Conservation (phyloP, 2,797 vertebrate species). For the Euthynnus affinis region DNA sequence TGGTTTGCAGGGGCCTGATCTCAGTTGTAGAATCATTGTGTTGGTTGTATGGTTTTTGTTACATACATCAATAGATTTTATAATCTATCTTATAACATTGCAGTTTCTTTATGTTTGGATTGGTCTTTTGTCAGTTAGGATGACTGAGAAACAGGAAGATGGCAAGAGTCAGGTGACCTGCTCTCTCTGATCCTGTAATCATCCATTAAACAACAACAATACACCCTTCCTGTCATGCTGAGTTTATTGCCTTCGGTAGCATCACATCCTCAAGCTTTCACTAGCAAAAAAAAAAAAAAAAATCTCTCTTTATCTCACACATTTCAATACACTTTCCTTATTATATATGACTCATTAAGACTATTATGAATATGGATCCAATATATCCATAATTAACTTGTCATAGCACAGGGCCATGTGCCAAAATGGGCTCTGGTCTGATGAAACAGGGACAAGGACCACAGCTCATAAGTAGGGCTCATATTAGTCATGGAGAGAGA, state of each 20-base stretch:
- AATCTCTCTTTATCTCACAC: not conserved
- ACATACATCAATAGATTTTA: not conserved
- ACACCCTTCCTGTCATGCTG: conserved; percentile 16
- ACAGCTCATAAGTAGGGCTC: conserved; percentile 38
- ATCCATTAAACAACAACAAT: conserved; percentile 26
- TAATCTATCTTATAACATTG: too few species aligned
- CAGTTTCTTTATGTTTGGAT: not conserved
- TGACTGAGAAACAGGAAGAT: not conserved
- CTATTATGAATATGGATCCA: conserved; percentile 45
- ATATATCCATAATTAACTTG: conserved; percentile 58
- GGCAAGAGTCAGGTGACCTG: not conserved
- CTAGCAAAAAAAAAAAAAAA: not conserved
- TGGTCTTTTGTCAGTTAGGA: not conserved
- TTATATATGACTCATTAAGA: conserved; percentile 44
- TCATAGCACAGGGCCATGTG: conserved; percentile 45
- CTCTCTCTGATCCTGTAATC: conserved; percentile 15
- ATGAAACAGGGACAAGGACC: conserved; percentile 48
- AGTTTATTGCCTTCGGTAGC: conserved; percentile 40
- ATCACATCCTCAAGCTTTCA: conserved; percentile 31
- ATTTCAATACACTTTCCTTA: conserved; percentile 22
- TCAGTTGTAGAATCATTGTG: conserved; percentile 5
- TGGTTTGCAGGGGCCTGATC: not conserved
- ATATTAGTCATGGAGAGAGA: conserved; percentile 45
- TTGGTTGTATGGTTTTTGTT: not conserved
- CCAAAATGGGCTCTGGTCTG: conserved; percentile 32